Base-by-base conservation (phyloP, 2,797 vertebrate genomes). In the Myotis planiceps region DNA sequence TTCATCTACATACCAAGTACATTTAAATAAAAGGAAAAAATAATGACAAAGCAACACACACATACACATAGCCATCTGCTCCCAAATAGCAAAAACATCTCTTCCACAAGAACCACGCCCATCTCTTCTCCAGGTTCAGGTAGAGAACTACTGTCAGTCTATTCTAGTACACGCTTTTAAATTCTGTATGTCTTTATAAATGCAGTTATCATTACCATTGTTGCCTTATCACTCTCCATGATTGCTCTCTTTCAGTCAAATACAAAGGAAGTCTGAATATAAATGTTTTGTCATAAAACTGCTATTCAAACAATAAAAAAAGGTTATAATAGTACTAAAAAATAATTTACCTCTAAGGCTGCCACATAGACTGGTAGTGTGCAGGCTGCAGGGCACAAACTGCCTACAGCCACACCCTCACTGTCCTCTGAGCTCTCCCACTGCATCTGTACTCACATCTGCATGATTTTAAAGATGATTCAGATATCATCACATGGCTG, bases 211-310 rank as follows among this genome's bases (percentile, higher is more conserved):
- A 98, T 98, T 97, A 97, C 96, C 92, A 98, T 98, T 98, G 97
- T 98, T 98, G 97, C 97, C 97, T 98, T 98, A 98, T 98, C 98
- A 97, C 97, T 98, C 97, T 98, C 97, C 94, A 96, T 96, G 96
- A 98, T 97, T 98, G 98, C 97, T 98, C 95, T 98, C 98, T 98
- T 98, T 98, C 97, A 98, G 90, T 97, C 97, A 98, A 98, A 96
- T 97, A 98, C 97, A 98, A 98, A 98, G 97, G 97, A 96, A 98
- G 96, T 74, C 97, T 98, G 97, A 98, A 98, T 98, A 98, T 98
- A 98, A 98, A 98, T 98, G 98, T 98, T 98, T 98, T 98, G 97
- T 98, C 97, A 98, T 98, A 98, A 98, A 98, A 98, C 96, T 98
- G 96, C 97, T 98, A 98, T 98, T 98, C 98, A 98, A 98, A 98